phyloP scores from a whole-genome alignment of 2,113 vertebrate genomes.

The Crotalus viridis region DNA sequence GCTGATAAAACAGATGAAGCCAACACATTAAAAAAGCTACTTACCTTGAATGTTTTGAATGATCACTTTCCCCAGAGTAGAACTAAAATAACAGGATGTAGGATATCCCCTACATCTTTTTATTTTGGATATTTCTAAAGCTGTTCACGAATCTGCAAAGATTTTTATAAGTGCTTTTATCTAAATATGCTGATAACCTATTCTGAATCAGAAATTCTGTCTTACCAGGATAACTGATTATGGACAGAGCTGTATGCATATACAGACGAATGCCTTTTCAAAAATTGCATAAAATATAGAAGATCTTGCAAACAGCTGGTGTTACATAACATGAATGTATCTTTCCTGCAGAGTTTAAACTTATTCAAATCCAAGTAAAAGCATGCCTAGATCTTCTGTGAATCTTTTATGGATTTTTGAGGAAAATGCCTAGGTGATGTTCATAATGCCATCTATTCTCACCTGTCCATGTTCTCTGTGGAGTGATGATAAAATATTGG shows the following conservation, averaged over 20 bases:
- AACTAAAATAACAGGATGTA: background rate
- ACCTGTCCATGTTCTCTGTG: constrained; percentile 85
- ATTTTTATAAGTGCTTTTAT: background rate
- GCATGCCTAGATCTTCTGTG: background rate
- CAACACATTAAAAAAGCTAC: background rate
- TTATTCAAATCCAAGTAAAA: background rate
- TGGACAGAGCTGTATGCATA: background rate
- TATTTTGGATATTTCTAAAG: background rate
- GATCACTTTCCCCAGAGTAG: background rate
- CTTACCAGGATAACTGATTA: background rate
- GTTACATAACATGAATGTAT: background rate
- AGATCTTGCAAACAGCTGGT: background rate
- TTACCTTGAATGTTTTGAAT: background rate
- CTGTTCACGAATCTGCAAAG: background rate
- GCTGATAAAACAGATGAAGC: background rate
- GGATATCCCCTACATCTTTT: background rate
- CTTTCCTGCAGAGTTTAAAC: background rate
- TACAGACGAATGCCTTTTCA: background rate
- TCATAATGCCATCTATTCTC: constrained; percentile 31
- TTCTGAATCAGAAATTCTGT: background rate
- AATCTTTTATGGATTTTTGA: background rate
- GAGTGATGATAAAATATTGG: constrained; percentile 76
- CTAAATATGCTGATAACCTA: background rate
- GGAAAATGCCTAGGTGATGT: background rate
- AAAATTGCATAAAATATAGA: background rate